A percentile compares a stretch with the other conserved stretches of the same genome.
Conservation (phyloP, 1,140 invertebrate genomes). For the Propsilocerus akamusi region DNA sequence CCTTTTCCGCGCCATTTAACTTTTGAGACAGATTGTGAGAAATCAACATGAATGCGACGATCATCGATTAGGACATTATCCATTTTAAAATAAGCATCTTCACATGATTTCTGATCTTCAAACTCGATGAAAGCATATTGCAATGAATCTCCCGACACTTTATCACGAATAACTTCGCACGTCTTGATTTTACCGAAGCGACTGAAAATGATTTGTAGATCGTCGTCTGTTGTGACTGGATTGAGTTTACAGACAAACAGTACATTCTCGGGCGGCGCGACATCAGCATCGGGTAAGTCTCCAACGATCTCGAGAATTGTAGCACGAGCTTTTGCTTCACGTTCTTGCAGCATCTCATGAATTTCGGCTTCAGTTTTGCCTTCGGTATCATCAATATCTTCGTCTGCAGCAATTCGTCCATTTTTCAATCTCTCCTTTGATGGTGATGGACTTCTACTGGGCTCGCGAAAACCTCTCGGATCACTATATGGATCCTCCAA, state of each 20-base stretch:
- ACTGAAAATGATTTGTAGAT: conserved; percentile 95
- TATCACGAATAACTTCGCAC: conserved; percentile 96
- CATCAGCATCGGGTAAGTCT: conserved; percentile 91
- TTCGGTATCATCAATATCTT: conserved; percentile 81
- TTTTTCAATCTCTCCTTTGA: conserved; percentile 59
- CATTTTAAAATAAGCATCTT: conserved; percentile 99
- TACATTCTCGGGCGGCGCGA: conserved; percentile 97
- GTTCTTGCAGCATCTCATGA: conserved; percentile 70
- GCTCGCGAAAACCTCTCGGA: conserved; percentile 53
- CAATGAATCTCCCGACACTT: conserved; percentile 81
- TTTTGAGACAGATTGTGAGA: conserved; percentile 95
- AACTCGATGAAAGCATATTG: conserved; percentile 99
- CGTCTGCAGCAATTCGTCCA: conserved; percentile 83
- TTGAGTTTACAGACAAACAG: conserved; percentile 99
- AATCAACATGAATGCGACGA: conserved; percentile 96
- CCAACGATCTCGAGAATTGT: conserved; percentile 98
- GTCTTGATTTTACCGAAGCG: conserved; percentile 86
- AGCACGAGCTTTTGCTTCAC: conserved; percentile 89
- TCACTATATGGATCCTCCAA: conserved; percentile 94
- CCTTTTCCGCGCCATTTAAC: conserved; percentile 76
- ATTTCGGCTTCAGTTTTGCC: conserved; percentile 72
- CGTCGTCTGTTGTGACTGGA: conserved; percentile 94
- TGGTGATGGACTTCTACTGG: conserved; percentile 73
- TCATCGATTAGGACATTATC: conserved; percentile 99
- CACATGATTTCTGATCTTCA: conserved; percentile 84